phyloP scores from a whole-genome alignment of 1,140 invertebrate species.

The Solenopsis fugax region DNA sequence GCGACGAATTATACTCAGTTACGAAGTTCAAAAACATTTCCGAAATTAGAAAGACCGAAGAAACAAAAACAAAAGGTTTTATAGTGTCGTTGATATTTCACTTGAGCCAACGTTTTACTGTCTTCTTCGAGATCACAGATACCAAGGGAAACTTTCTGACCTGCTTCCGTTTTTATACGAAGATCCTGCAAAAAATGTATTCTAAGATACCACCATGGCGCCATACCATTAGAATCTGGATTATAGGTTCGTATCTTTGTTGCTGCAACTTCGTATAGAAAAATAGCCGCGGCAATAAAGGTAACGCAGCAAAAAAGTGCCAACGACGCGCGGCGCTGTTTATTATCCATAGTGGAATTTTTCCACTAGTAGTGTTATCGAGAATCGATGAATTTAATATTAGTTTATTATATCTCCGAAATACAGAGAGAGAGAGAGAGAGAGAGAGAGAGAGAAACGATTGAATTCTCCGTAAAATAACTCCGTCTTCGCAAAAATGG shows the following conservation, averaged over 20 bases:
- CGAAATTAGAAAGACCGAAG: background rate
- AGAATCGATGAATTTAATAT: conserved; percentile 71
- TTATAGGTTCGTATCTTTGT: conserved; percentile 70
- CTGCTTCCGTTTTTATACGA: conserved; percentile 20
- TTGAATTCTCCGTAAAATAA: background rate
- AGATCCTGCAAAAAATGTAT: conserved; percentile 29
- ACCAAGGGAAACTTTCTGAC: conserved; percentile 54
- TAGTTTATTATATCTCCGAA: conserved; percentile 62
- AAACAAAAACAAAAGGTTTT: conserved; percentile 31
- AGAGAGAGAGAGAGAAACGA: background rate
- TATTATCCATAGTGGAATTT: conserved; percentile 27
- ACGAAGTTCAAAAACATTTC: background rate
- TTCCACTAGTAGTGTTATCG: conserved; percentile 50
- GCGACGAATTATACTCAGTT: background rate
- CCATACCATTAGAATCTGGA: conserved; percentile 67
- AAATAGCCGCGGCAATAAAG: conserved; percentile 39
- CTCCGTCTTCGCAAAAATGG: background rate
- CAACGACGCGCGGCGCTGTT: background rate
- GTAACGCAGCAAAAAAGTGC: conserved; percentile 20
- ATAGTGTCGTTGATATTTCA: conserved; percentile 54
- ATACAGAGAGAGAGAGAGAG: background rate
- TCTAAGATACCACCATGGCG: conserved; percentile 43
- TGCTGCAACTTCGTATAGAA: conserved; percentile 47
- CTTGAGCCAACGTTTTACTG: conserved; percentile 33
- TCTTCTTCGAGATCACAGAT: conserved; percentile 20